Base-by-base conservation (phyloP, 2,888 invertebrate species). In the Bembecia ichneumoniformis region DNA sequence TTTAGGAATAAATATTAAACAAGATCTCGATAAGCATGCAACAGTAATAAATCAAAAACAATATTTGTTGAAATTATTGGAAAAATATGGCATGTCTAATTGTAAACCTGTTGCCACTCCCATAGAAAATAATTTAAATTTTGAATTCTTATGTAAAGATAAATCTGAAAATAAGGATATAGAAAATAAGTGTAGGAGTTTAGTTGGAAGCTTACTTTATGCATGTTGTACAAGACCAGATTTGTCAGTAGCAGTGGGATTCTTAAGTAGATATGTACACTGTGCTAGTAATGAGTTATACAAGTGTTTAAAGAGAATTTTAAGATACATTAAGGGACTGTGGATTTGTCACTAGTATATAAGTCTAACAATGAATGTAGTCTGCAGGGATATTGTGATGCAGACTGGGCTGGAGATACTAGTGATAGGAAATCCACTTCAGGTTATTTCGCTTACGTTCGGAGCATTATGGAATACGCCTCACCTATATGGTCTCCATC, bases 211-310 rank as follows among this genome's bases (percentile, higher is more conserved):
- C 36, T 9, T 56, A 3, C 48, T 52, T 49, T 57, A 57, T 54
- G 55, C 53, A n/a, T 55, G 53, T 20, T 57, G 56, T 2, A 55
- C 54, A 15, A 52, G 56, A 35, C 58, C 57, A 14, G 58, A 56
- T 43, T 15, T 55, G 4, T 54, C 55, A 49, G 16, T 51, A 14
- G 35, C 55, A 15, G 43, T 57, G 0, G 52, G 50, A 14, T 47
- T 50, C 34, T 52, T 55, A 36, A 47, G 47, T 15, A 47, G 47
- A 16, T 47, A 47, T 16, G 36, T 36, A 35, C 14, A 47, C 14
- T 13, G 28, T 15, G 47, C 40, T 3, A 47, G 13, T 47, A 35
- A 47, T 35, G 15, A 36, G 11, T 28, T 47, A 13, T 47, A 36
- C 14, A 36, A 14, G 3, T 35, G 36, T 36, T 36, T 47, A 15